Base-by-base conservation (phyloP, 2,113 vertebrate species). In the Urocitellus parryii region DNA sequence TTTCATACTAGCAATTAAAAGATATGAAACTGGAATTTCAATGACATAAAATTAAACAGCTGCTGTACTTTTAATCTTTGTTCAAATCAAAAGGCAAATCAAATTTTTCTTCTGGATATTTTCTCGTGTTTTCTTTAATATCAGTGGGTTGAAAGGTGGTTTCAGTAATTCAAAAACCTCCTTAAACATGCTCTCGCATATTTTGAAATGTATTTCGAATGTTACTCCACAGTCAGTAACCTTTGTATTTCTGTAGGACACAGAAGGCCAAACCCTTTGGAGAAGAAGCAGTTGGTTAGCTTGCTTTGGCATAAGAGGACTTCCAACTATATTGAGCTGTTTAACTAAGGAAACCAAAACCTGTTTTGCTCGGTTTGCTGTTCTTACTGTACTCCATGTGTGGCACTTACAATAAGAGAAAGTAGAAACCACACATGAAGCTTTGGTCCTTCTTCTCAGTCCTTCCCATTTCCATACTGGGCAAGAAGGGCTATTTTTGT, bases 261-360 rank as follows among this genome's bases (percentile, higher is more conserved):
- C 89, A 92, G 94, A 68, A 93, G 82, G 87, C 90, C 94, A 94
- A 97, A 76, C 89, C 95, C 95, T 97, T 97, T 81, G 95, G 96
- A 96, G 88, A 56, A 80, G 96, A 79, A 48, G 93, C 94, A 86
- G 85, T 96, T 96, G 97, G 97, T 97, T 98, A 98, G 91, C 97
- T 98, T 96, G 94, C 94, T 98, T 98, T 98, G 98, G 97, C 97
- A 98, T n/a, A 90, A 98, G 53, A 74, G 95, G 85, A 96, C 97
- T 98, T 98, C 97, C 97, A 98, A 96, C 96, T 98, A 95, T 93
- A 98, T 27, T 86, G 90, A 97, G 97, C 97, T 98, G 97, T 98
- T 98, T 98, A 98, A 98, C 98, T 96, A 97, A 98, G 98, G 98
- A 98, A 98, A 98, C 98, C 98, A 95, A 98, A 97, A 89, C n/a